Evolutionary conservation across 2,888 invertebrate species (phyloP), one percentile per base, ranked within the genome.

Genomic region (Melipona beecheii): DNA sequence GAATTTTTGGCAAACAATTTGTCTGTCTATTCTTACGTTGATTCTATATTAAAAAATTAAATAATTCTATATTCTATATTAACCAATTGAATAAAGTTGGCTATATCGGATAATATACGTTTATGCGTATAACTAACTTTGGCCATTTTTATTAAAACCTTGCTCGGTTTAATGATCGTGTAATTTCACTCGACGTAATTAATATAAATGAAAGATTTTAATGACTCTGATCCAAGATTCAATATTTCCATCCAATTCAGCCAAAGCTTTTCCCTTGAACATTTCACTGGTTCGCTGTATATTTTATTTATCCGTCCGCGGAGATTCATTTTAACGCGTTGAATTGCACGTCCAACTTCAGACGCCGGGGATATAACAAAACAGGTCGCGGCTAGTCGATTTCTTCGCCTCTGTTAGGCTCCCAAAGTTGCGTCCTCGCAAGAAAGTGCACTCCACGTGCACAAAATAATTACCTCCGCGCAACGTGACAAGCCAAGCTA

Each of bases 391-490:
- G 24, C 1, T 73, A 60, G 36, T 82, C 58, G 65, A 43, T 65
- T 70, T 65, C 65, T 82, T 82, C 19, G 65, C 31, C 43, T 4
- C 31, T 70, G 80, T 31, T 80, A 66, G 43, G 52, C 27, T 24
- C 31, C 19, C 64, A 74, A 75, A 74, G 64, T 80, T 75, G 64
- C 27, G 43, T 65, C 17, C 74, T 43, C 70, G 2, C 19, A 69
- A 74, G 82, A 81, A 81, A 82, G 56, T 72, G 64, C 52, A 60
- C 70, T 36, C 70, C n/a, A 19, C 71, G 64, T 54, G 56, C 65
- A 80, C 74, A 70, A 81, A 81, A 81, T 81, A 81, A 82, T 82
- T 81, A 81, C 52, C 70, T 50, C n/a, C 19, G 58, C 43, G 69
- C 43, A 69, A 11, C 50, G n/a, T 17, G 71, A 36, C 58, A 36